Percentiles rank a stretch among this genome's conserved stretches.
These are phyloP conservation scores for Nymphalis urticae DNA, from an alignment of 2,888 invertebrate species.

Conservation along the genomic window DNA sequence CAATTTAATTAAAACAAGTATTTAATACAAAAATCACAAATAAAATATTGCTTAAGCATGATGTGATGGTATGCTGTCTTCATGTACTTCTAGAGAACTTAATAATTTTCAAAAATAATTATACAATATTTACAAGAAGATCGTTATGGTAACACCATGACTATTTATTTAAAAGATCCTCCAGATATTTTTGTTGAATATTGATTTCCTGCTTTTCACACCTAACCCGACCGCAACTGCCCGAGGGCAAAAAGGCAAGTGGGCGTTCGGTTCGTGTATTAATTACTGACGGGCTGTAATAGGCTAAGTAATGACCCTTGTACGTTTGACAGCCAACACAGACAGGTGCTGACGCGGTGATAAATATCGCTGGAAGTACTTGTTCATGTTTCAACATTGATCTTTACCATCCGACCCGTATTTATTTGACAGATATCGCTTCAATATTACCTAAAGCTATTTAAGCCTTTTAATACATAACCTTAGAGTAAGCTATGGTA, in stretches of 20 bases:
- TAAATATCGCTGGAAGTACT: conserved; percentile 38
- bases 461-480: too few species aligned
- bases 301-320: conserved; percentile 80
- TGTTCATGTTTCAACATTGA: conserved; percentile 12
- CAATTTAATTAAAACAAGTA: too few species aligned
- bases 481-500: too few species aligned
- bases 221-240: conserved; percentile 38
- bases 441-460: background rate
- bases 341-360: conserved; percentile 59
- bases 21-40: too few species aligned
- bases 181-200: conserved; percentile 25
- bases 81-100: too few species aligned
- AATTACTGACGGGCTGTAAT: conserved; percentile 68
- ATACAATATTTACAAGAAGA: too few species aligned
- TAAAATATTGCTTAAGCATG: too few species aligned
- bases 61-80: too few species aligned
- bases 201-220: conserved; percentile 37
- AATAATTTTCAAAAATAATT: too few species aligned
- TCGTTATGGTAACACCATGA: background rate
- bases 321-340: conserved; percentile 72
- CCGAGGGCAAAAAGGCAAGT: conserved; percentile 51
- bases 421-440: background rate
- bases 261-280: conserved; percentile 55
- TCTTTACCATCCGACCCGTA: background rate
- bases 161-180: background rate